Conservation (phyloP, 2,113 vertebrate species). For the Pycnonotus jocosus region DNA sequence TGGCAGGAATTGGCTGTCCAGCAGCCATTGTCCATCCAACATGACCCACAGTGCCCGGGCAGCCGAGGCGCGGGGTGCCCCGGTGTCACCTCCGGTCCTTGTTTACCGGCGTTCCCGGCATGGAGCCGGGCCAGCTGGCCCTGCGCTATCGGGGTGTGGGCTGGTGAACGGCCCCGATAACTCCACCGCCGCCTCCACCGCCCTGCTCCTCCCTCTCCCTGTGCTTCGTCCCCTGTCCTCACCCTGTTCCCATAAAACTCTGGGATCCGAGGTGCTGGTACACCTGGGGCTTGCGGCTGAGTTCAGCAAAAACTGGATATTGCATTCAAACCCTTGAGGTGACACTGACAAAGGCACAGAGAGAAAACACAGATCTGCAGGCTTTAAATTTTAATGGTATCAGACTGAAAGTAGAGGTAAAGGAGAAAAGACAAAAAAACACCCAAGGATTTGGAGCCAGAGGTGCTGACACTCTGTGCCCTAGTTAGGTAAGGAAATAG, state of each 20-base stretch:
- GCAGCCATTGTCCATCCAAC: accelerated
- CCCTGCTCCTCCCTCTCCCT: not conserved
- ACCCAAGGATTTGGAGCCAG: not conserved
- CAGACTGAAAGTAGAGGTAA: not conserved
- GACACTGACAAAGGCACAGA: not conserved
- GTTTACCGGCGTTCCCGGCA: not conserved
- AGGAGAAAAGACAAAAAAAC: not conserved
- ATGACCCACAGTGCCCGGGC: accelerated
- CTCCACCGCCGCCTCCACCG: accelerated
- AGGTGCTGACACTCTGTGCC: not conserved
- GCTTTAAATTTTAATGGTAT: not conserved
- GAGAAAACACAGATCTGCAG: not conserved
- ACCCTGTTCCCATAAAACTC: accelerated
- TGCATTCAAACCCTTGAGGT: no score
- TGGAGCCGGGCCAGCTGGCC: not conserved
- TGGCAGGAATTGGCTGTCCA: accelerated
- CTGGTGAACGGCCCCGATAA: not conserved
- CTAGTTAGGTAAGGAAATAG: not conserved
- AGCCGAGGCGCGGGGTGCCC: accelerated
- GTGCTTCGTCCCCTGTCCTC: not conserved
- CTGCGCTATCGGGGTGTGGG: not conserved
- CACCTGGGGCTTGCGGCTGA: not conserved
- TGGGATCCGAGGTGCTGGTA: accelerated
- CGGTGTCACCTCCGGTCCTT: accelerated
- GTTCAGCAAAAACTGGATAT: not conserved